Conservation (phyloP, 2,113 vertebrate genomes). For the Heterotis niloticus region DNA sequence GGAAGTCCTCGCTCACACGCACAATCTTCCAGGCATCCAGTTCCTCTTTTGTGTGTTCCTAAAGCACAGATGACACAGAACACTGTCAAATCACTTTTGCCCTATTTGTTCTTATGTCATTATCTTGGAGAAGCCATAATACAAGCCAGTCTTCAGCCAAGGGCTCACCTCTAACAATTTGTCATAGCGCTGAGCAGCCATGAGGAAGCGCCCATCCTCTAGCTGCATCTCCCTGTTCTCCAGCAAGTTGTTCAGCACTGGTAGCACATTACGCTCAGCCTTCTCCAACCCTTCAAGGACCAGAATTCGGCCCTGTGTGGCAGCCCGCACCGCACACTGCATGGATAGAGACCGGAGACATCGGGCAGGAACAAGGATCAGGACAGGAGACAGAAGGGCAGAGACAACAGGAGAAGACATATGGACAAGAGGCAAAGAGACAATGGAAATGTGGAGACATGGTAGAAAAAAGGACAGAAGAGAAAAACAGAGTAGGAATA, state of each 20-base stretch:
- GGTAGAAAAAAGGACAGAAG: background rate
- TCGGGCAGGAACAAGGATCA: background rate
- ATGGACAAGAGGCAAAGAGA: too few relatives aligned
- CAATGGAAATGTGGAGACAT: background rate
- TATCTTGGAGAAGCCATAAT: background rate
- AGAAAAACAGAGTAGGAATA: too few relatives aligned
- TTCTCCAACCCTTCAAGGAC: constrained; percentile 94
- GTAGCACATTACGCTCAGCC: constrained; percentile 88
- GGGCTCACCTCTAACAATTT: constrained; percentile 81
- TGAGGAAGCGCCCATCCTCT: constrained; percentile 93
- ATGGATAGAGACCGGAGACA: background rate
- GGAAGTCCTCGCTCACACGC: constrained; percentile 92
- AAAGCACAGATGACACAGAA: constrained; percentile 20
- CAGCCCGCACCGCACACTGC: constrained; percentile 92
- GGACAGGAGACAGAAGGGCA: background rate
- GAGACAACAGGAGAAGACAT: too few relatives aligned
- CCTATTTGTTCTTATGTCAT: background rate
- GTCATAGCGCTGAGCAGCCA: constrained; percentile 89
- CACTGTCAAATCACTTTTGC: too few relatives aligned
- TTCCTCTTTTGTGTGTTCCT: constrained; percentile 88
- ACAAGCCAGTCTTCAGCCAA: background rate
- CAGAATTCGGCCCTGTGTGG: constrained; percentile 84
- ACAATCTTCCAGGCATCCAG: constrained; percentile 90
- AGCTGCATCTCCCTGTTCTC: constrained; percentile 98
- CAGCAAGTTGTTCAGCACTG: constrained; percentile 91